Conservation (phyloP, 2,888 invertebrate species). For the Mythimna loreyi region DNA sequence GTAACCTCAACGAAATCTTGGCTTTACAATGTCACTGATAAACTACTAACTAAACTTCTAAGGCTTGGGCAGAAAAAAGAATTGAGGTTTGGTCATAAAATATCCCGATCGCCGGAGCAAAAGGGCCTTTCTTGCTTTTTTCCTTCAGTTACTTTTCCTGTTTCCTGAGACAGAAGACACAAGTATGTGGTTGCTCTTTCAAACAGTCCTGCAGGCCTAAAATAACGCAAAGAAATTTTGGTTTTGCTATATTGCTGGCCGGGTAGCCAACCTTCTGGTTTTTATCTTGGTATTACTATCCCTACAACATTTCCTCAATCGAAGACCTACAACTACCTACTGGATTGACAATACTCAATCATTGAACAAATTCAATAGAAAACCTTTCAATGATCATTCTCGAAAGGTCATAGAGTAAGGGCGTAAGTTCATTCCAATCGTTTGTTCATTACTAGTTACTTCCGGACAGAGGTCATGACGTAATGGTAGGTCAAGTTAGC, state of each 20-base stretch:
- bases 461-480: slow-evolving; percentile 44
- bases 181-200: no score
- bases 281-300: not conserved
- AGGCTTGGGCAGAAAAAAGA: no score
- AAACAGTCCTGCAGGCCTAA: no score
- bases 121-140: no score
- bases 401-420: slow-evolving; percentile 35
- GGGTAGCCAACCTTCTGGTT: not conserved
- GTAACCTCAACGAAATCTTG: no score
- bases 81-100: no score
- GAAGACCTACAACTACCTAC: not conserved
- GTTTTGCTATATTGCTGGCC: not conserved
- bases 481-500: slow-evolving; percentile 33
- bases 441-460: slow-evolving; percentile 31
- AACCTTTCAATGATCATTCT: slow-evolving; percentile 4
- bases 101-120: no score
- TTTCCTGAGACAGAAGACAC: no score
- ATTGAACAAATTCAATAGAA: not conserved
- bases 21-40: no score
- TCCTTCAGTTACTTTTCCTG: no score
- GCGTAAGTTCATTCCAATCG: slow-evolving; percentile 26
- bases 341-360: not conserved
- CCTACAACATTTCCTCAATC: not conserved
- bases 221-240: not conserved
- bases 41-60: no score